Evolutionary conservation across 2,113 vertebrate species (phyloP), one percentile per base, ranked within the genome.

Genomic region (Forbesichthys agassizii): DNA sequence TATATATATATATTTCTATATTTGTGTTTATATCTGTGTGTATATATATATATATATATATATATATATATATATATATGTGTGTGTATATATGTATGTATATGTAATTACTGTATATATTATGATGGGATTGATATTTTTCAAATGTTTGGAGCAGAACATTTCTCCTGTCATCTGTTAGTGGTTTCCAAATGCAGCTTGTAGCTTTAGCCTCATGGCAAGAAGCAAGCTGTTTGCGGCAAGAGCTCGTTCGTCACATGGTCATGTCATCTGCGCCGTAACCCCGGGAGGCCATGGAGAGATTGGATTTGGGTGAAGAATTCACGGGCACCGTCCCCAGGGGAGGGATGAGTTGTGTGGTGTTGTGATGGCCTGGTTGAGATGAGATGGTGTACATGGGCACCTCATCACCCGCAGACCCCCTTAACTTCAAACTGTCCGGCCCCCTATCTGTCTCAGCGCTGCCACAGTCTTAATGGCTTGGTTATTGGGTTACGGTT

Each of bases 241-340:
- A 78, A 80, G 71, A 69, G 71, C 86, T 88, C 74, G 72, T 90
- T 91, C 84, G 89, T 91, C 87, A 89, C 76, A 74, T 61, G 33
- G 68, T 72, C 81, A 78, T 85, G 84, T 89, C 89, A 84, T 86
- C 80, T 64, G 75, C 78, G 71, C 74, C 80, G 64, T 76, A 42
- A 84, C 78, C 86, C 88, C 81, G 75, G 87, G 84, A 88, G 88
- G 84, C 79, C 58, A 63, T 72, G 78, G 80, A 74, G 80, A 84
- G 88, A 89, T 89, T 91, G 87, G 83, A 90, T 90, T 90, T 88
- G 80, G 84, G 90, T 83, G 87, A 91, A 81, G 82, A 84, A 89
- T 88, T 82, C 84, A 81, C 81, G 68, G 75, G 81, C 85, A 79
- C 75, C 74, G 48, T 86, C 86, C 80, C 86, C 68, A 70, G 81